Base-by-base conservation (phyloP, 2,888 invertebrate species). In the Epiblema foenella region DNA sequence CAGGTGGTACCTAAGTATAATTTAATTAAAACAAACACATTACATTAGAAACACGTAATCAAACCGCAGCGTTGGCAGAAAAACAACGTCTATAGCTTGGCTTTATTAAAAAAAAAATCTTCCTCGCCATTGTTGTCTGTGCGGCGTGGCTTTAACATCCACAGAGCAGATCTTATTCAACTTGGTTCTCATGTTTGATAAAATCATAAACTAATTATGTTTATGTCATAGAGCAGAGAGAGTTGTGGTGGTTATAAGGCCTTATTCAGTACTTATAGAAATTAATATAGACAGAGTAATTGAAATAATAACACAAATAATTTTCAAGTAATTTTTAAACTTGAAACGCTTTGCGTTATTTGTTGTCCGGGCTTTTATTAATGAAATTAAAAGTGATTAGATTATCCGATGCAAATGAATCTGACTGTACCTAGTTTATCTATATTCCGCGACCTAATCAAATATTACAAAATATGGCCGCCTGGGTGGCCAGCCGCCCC, bases 71-170 rank as follows among this genome's bases (percentile, higher is more conserved):
- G 52, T 20, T 52, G 63, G 52, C 63, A 63, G 63, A 63, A 62
- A 62, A 63, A 51, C 62, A 5, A 51, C 12, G 2, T 29, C 17
- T 62, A 8, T 33, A 0, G 24, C 24, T 24, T 46, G 60, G 18
- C 33, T 33, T 33, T 62, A 62, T 60, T 29, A 17, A 62, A 63
- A 63, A 63, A 52, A 63, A 37, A 63, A 37, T n/a, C 52, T 63
- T 63, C 63, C 63, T 18, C 29, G 52, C 51, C 37, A 63, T 63
- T 63, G 63, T 63, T 63, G 63, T 63, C 52, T 63, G 42, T 59
- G 20, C 20, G 42, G 59, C 42, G 59, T n/a, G n/a, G 9, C 37
- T 12, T 12, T 2, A 24, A 57, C 11, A 17, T 57, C n/a, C 33
- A 33, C 33, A 29, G 56, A 29, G 9, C 29, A 54, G 24, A 42